These are phyloP conservation scores for fruit fly (Drosophila melanogaster) DNA, from an alignment of 1,140 invertebrate species.

Conservation along the genomic window Release_6_plus_ISO1_MT NT_033777.3:30754501-30755000, in stretches of 20 bases:
- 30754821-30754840: conserved; percentile 77
- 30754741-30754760: not conserved
- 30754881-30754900: not conserved
- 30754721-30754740: not conserved
- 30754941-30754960: conserved; percentile 13
- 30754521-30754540: conserved; percentile 39
- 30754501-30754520: conserved; percentile 68
- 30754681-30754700: too few species aligned
- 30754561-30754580: conserved; percentile 74
- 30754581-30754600: conserved; percentile 65
- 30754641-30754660: not conserved
- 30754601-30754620: conserved; percentile 47
- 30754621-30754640: not conserved
- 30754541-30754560: conserved; percentile 33
- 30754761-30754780: conserved; percentile 11
- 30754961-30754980: conserved; percentile 63
- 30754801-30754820: conserved; percentile 64
- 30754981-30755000: conserved; percentile 30
- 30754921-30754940: conserved; percentile 59
- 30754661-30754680: too few species aligned
- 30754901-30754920: conserved; percentile 75
- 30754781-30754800: conserved; percentile 42
- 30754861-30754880: not conserved
- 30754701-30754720: too few species aligned
- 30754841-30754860: conserved; percentile 49